These are phyloP conservation scores for Coracias cyanogaster DNA, from an alignment of 2,797 vertebrate species.

Conservation along the genomic window DNA sequence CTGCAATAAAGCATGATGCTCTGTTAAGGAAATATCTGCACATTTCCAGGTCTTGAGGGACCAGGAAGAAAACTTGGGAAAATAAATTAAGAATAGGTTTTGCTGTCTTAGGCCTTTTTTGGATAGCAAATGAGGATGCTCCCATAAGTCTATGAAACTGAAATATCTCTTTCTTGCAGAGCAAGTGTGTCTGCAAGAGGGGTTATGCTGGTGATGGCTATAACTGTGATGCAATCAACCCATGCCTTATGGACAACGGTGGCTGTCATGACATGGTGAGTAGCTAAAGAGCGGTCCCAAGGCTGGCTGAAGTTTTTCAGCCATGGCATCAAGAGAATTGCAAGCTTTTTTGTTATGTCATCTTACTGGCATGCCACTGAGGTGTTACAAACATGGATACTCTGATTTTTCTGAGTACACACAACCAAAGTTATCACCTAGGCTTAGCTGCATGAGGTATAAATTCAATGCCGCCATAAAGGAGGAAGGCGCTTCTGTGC, in stretches of 20 bases:
- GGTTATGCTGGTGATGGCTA: slow-evolving; percentile 88
- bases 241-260: slow-evolving; percentile 84
- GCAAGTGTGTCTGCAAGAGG: slow-evolving; percentile 87
- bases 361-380: neutral
- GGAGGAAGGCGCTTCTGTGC: neutral
- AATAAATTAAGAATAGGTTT: neutral
- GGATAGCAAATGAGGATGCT: neutral
- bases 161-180: slow-evolving; percentile 76
- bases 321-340: neutral
- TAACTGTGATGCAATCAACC: slow-evolving; percentile 85
- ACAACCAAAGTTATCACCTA: neutral
- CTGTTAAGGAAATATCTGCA: neutral
- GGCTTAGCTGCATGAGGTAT: neutral
- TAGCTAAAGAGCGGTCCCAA: neutral
- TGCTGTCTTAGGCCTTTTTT: neutral
- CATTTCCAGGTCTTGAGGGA: neutral
- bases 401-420: neutral
- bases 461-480: neutral
- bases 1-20: neutral
- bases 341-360: neutral
- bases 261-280: slow-evolving; percentile 91
- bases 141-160: neutral
- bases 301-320: neutral
- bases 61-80: neutral
- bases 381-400: neutral